These are phyloP conservation scores for Calameuta idolon DNA, from an alignment of 2,888 invertebrate species.

Conservation along the genomic window DNA sequence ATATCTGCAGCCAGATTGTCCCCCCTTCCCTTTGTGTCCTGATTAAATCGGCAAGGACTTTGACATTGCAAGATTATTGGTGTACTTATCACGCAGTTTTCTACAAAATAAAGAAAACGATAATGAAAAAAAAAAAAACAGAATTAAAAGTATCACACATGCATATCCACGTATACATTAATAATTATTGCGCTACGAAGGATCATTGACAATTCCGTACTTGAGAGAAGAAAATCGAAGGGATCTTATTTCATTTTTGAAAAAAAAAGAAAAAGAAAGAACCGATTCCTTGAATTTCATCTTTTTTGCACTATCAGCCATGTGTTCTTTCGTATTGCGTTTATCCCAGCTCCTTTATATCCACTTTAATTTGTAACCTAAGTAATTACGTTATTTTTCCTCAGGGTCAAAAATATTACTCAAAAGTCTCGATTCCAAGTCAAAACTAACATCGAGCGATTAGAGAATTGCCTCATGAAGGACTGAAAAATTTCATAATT, in stretches of 20 bases:
- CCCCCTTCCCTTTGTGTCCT: slow-evolving; percentile 21
- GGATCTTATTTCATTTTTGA: background rate
- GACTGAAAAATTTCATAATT: background rate
- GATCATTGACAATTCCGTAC: background rate
- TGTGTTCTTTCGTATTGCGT: background rate
- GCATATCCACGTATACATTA: background rate
- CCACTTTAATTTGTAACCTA: background rate
- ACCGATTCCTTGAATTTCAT: background rate
- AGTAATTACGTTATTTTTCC: background rate
- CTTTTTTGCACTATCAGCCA: background rate
- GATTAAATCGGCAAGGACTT: slow-evolving; percentile 56
- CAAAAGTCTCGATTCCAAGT: background rate
- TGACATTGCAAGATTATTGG: slow-evolving; percentile 64
- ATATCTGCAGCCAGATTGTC: slow-evolving; percentile 38
- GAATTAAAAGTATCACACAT: background rate
- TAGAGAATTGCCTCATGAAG: background rate
- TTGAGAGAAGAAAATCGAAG: background rate
- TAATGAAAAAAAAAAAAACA: slow-evolving; percentile 51
- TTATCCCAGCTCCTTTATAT: background rate
- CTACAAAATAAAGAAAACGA: slow-evolving; percentile 64
- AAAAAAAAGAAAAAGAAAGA: background rate
- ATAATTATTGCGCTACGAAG: background rate
- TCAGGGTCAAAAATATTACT: background rate
- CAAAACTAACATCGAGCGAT: background rate
- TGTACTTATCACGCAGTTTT: slow-evolving; percentile 65